phyloP scores from a whole-genome alignment of 2,797 vertebrate species.

The Gymnopithys bicolor region DNA sequence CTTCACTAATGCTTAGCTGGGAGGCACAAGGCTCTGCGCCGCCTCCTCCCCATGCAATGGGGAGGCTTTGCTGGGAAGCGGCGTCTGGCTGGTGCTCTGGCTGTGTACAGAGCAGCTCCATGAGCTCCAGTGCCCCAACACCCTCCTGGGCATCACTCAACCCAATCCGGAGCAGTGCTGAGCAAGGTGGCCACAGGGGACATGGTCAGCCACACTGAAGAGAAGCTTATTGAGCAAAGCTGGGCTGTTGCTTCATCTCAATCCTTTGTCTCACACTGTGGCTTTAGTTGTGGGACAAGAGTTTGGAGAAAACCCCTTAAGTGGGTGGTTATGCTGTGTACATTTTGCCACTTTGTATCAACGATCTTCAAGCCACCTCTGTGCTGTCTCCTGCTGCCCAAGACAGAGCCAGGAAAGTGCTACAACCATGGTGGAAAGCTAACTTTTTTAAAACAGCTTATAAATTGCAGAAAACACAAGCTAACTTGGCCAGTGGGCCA shows the following conservation, averaged over 20 bases:
- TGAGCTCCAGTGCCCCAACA: rapidly evolving
- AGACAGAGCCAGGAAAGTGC: background rate
- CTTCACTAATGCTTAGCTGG: conserved; percentile 59
- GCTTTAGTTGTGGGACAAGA: background rate
- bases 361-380: background rate
- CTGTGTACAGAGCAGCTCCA: background rate
- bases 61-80: background rate
- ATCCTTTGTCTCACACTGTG: background rate
- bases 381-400: background rate
- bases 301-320: background rate
- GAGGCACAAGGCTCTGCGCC: background rate
- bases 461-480: background rate
- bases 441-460: background rate
- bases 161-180: rapidly evolving
- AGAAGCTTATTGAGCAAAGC: background rate
- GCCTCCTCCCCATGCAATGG: background rate
- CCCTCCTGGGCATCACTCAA: rapidly evolving
- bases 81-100: background rate
- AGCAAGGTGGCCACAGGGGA: rapidly evolving
- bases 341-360: background rate
- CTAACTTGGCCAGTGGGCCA: background rate
- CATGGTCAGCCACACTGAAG: rapidly evolving
- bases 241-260: background rate
- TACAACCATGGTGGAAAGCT: rapidly evolving
- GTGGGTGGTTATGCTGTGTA: rapidly evolving